Conservation (phyloP, 2,113 vertebrate genomes). For the Tylochromis polylepis region DNA sequence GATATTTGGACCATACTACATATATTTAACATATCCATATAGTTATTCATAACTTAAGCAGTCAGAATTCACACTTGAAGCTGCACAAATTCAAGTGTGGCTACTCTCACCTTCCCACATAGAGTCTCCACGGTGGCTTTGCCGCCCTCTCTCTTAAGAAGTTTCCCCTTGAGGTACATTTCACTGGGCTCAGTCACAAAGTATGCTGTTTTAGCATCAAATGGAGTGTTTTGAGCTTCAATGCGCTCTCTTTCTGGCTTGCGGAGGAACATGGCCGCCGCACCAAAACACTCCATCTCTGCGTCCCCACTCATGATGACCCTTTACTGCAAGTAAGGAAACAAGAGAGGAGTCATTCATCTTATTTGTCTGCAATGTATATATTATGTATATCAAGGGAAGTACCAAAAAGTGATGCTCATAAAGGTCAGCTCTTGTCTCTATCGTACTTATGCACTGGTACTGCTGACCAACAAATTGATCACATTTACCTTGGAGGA, state of each 20-base stretch:
- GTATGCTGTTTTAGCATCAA: constrained; percentile 82
- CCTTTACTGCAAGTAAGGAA: constrained; percentile 22
- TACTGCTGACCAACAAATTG: background rate
- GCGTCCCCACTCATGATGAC: constrained; percentile 77
- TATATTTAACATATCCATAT: background rate
- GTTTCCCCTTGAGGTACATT: constrained; percentile 79
- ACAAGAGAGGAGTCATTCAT: background rate
- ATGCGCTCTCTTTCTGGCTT: constrained; percentile 84
- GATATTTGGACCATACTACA: background rate
- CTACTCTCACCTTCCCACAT: constrained; percentile 69
- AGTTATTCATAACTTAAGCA: background rate
- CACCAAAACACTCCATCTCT: constrained; percentile 86
- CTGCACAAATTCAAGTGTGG: background rate
- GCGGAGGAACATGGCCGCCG: constrained; percentile 78
- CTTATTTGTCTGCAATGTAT: background rate
- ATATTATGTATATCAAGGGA: background rate
- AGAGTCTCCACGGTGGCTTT: constrained; percentile 81
- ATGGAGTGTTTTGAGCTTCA: constrained; percentile 78
- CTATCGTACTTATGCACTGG: background rate
- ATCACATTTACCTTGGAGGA: constrained; percentile 31
- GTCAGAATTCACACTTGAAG: background rate
- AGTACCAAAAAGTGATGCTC: background rate
- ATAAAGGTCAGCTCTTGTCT: background rate
- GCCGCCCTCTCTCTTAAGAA: constrained; percentile 76
- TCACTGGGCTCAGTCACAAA: constrained; percentile 73